Evolutionary conservation across 2,113 vertebrate genomes (phyloP).

Genomic region (Melanotaenia duboulayi): DNA sequence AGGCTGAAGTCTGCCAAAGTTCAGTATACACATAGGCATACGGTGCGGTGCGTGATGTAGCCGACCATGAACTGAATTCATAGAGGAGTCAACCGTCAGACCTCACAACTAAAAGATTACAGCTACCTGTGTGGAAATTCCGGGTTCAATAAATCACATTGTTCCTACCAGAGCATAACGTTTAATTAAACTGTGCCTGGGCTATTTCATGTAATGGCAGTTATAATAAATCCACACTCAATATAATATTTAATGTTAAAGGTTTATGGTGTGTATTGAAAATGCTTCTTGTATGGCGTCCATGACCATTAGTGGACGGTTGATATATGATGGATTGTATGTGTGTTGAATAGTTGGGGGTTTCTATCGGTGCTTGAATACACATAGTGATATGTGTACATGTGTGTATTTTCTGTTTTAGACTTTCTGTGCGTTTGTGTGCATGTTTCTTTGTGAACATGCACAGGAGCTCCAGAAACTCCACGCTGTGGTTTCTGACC

Average conservation of each 20-base stretch:
- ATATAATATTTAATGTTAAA: slow-evolving; percentile 16
- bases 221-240: slow-evolving; percentile 7
- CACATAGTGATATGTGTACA: slow-evolving; percentile 12
- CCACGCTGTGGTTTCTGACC: slow-evolving; percentile 67
- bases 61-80: slow-evolving; percentile 41
- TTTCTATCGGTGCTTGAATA: slow-evolving; percentile 15
- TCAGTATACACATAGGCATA: slow-evolving; percentile 35
- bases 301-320: slow-evolving; percentile 12
- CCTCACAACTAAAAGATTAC: slow-evolving; percentile 39
- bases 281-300: slow-evolving; percentile 11
- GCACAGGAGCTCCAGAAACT: slow-evolving; percentile 22
- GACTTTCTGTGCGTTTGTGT: neutral
- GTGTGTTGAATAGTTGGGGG: slow-evolving; percentile 8
- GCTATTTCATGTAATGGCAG: neutral
- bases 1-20: slow-evolving; percentile 36
- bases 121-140: slow-evolving; percentile 38
- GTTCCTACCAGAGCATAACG: neutral
- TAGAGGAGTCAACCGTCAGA: neutral
- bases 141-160: slow-evolving; percentile 1
- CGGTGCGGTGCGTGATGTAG: slow-evolving; percentile 26
- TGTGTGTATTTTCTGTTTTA: neutral
- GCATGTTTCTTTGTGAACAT: neutral
- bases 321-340: slow-evolving; percentile 14
- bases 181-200: neutral
- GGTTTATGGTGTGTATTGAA: slow-evolving; percentile 14